Percentiles rank a stretch among this genome's conserved stretches.
Conservation (phyloP, 1,140 invertebrate genomes). For the Callitettix versicolor region DNA sequence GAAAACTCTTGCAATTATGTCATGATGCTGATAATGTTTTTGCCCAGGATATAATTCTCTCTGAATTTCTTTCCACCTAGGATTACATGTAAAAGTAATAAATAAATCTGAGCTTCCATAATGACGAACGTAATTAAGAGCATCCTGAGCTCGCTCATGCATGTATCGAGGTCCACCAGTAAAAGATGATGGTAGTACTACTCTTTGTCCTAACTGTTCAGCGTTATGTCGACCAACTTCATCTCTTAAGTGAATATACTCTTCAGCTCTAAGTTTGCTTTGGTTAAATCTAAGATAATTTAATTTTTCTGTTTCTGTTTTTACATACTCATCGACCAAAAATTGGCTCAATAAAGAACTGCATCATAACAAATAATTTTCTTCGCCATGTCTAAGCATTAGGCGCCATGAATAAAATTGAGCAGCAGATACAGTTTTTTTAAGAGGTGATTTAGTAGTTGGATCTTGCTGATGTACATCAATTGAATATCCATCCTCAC, state of each 20-base stretch:
- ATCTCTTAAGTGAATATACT: conserved; percentile 32
- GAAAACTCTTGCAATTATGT: conserved; percentile 19
- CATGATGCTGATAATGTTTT: conserved; percentile 23
- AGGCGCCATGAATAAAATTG: conserved; percentile 27
- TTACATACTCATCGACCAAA: conserved; percentile 35
- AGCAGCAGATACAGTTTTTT: conserved; percentile 24
- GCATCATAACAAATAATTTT: conserved; percentile 26
- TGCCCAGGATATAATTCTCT: conserved; percentile 21
- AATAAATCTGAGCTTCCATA: conserved; percentile 29
- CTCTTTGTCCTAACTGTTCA: conserved; percentile 18
- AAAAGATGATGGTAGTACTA: conserved; percentile 32
- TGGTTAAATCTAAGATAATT: conserved; percentile 35
- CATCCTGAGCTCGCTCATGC: conserved; percentile 36
- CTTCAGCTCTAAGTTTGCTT: conserved; percentile 34
- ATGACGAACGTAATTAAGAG: conserved; percentile 32
- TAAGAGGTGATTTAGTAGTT: background rate
- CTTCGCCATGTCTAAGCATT: conserved; percentile 23
- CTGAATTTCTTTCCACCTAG: conserved; percentile 25
- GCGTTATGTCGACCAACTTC: conserved; percentile 17
- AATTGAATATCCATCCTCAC: conserved; percentile 27
- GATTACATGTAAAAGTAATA: conserved; percentile 20
- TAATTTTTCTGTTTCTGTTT: conserved; percentile 35
- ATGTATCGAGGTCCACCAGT: conserved; percentile 33
- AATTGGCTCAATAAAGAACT: conserved; percentile 31
- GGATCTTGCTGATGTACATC: conserved; percentile 5